Base-by-base conservation (phyloP, 1,140 invertebrate genomes). In the Heliconius hermathena region DNA sequence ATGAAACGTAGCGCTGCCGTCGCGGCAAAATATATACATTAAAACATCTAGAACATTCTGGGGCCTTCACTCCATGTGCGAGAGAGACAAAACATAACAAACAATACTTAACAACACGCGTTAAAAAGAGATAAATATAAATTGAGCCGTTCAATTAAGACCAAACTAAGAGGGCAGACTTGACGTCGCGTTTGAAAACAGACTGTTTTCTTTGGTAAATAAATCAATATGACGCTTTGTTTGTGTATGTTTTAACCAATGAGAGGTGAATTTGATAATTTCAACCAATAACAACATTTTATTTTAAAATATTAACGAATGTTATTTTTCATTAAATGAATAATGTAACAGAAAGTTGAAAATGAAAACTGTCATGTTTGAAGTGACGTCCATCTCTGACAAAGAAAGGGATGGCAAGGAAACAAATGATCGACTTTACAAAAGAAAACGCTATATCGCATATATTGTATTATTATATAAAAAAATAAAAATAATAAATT, bases 21-120 rank as follows among this genome's bases (percentile, higher is more conserved):
- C 91, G 92, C 93, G 88, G 89, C 89, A 94, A 92, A 94, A 92
- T 95, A 94, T 95, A 95, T 95, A 95, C 92, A 93, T 90, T 90
- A 94, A 94, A 94, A 94, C 91, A 88, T 95, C 94, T 93, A 94
- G 93, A 95, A 94, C 92, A 93, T 94, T 94, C 94, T 92, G 82
- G 93, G 92, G 88, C 92, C 94, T 95, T 95, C 93, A 93, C 85
- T 85, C 76, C 71, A 33, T 66, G 84, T 52, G 57, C 36, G 83
- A 93, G 82, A 36, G 91, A 90, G 92, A 91, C 77, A 87, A 84
- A 91, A 88, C 22, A 90, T 79, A 70, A 71, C 71, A 26, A 29
- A 46, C 8, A 33, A 33, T 74, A 22, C 4, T 20, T 3, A 4
- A 33, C 20, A 8, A 0, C 0, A 2, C 71, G 78, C 13, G 89